Evolutionary conservation across 2,888 invertebrate genomes (phyloP).

Genomic region (Isoperla grammatica): DNA sequence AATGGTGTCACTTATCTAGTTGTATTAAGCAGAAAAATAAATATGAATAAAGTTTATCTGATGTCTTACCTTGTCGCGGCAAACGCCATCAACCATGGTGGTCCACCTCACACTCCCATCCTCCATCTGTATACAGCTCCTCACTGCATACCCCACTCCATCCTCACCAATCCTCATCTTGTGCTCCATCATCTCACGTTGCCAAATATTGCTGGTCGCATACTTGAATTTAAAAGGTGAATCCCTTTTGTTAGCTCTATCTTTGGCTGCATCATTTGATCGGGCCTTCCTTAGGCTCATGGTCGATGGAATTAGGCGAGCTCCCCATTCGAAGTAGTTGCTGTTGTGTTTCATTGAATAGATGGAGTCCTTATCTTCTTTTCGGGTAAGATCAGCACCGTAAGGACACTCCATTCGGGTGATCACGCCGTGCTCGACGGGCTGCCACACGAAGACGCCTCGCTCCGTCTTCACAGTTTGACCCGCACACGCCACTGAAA

Average conservation of each 20-base stretch:
- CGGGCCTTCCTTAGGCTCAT: no score
- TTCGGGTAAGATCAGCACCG: slow-evolving; percentile 1
- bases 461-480: slow-evolving; percentile 20
- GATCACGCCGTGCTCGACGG: slow-evolving; percentile 17
- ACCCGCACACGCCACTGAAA: slow-evolving; percentile 15
- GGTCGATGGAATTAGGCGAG: no score
- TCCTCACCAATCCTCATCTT: not conserved
- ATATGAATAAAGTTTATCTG: no score
- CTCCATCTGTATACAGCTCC: slow-evolving; percentile 9
- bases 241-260: no score
- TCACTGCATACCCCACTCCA: slow-evolving; percentile 15
- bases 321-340: no score
- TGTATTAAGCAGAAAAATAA: no score
- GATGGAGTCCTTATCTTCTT: no score
- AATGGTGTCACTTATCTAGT: no score
- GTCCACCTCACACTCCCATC: slow-evolving; percentile 15
- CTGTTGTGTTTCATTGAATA: no score
- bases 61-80: slow-evolving; percentile 17
- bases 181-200: not conserved
- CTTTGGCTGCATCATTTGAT: no score
- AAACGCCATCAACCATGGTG: not conserved
- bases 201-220: no score
- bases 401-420: slow-evolving; percentile 20
- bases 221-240: no score
- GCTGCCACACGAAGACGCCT: slow-evolving; percentile 19